These are phyloP conservation scores for Homarus gammarus DNA, from an alignment of 2,888 invertebrate species.

Conservation along the genomic window DNA sequence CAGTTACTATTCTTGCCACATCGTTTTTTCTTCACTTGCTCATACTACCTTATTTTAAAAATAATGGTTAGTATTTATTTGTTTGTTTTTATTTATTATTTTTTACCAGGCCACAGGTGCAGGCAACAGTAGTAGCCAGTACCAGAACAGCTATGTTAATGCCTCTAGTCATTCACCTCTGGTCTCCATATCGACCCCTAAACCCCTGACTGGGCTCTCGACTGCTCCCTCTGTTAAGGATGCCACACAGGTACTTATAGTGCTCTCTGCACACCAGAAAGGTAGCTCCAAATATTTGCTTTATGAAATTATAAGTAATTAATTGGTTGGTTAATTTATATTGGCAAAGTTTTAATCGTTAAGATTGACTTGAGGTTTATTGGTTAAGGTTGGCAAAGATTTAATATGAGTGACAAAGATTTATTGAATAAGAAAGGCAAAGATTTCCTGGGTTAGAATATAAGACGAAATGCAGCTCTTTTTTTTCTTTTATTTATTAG, in stretches of 20 bases:
- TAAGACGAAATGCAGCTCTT: no score
- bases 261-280: background rate
- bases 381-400: no score
- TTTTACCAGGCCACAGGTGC: constrained; percentile 56
- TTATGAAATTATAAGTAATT: no score
- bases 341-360: no score
- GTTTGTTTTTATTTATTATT: background rate
- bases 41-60: background rate
- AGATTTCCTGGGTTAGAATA: no score
- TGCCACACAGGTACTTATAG: constrained; percentile 47
- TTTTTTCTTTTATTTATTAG: no score
- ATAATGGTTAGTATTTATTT: background rate
- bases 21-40: background rate
- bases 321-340: no score
- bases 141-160: constrained; percentile 77
- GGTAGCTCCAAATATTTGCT: background rate
- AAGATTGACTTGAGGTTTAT: no score
- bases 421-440: no score
- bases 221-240: constrained; percentile 65
- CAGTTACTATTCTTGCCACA: no score
- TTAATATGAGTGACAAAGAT: no score
- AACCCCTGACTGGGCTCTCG: constrained; percentile 56
- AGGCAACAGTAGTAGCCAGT: constrained; percentile 74
- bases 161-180: constrained; percentile 73
- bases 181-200: constrained; percentile 61